A percentile compares a stretch with the other conserved stretches of the same genome.
Evolutionary conservation across 2,797 vertebrate species (phyloP).

Genomic region (Bovichtus variegatus): DNA sequence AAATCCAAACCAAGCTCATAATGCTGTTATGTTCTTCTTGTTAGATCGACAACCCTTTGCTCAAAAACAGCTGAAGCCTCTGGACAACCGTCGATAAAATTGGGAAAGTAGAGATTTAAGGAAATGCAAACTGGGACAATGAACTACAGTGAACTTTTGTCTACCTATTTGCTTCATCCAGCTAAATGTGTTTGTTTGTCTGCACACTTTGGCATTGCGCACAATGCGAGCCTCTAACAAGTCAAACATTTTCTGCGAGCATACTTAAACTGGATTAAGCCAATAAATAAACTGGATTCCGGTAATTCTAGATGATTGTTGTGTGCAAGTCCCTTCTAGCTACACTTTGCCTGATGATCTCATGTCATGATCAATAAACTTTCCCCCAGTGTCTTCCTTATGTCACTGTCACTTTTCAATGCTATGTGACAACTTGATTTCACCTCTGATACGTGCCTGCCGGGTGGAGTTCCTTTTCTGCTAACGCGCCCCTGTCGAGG

Average conservation of each 20-base stretch:
- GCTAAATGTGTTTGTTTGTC: conserved; percentile 44
- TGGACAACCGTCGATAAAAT: conserved; percentile 23
- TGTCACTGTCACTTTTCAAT: conserved; percentile 37
- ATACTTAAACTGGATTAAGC: too few species aligned
- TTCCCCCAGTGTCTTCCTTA: conserved; percentile 13
- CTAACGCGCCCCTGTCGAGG: conserved; percentile 60
- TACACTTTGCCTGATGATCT: conserved; percentile 22
- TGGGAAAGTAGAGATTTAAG: conserved; percentile 8
- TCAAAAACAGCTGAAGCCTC: conserved; percentile 25
- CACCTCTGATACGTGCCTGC: conserved; percentile 57
- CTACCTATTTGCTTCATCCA: conserved; percentile 37
- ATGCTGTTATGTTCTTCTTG: conserved; percentile 33
- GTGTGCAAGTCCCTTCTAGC: background rate
- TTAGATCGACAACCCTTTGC: conserved; percentile 22
- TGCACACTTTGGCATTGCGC: conserved; percentile 39
- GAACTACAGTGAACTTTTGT: conserved; percentile 21
- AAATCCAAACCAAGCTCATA: conserved; percentile 42
- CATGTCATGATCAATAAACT: conserved; percentile 33
- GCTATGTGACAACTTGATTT: conserved; percentile 46
- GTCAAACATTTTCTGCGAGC: conserved; percentile 34
- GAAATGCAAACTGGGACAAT: conserved; percentile 20
- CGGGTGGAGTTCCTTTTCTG: conserved; percentile 59
- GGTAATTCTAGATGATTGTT: conserved; percentile 25
- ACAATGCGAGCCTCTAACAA: conserved; percentile 34
- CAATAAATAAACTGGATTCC: conserved; percentile 44